Conservation (phyloP, 2,888 invertebrate genomes). For the Temnothorax unifasciatus region DNA sequence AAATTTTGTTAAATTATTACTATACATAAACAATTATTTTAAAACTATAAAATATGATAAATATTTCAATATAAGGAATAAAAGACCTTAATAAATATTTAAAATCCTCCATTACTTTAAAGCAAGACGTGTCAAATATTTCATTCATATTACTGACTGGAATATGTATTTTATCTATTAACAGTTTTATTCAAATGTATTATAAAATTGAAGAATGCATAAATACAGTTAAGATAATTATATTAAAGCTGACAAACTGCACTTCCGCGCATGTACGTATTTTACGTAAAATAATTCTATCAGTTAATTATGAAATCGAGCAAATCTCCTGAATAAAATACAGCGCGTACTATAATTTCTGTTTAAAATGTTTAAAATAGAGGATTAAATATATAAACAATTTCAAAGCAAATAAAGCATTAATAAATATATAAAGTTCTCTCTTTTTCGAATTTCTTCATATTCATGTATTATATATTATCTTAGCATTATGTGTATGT, state of each 20-base stretch:
- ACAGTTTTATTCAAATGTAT: background rate
- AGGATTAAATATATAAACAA: background rate
- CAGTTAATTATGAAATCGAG: background rate
- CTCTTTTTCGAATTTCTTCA: background rate
- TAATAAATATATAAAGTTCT: background rate
- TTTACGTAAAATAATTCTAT: constrained; percentile 1
- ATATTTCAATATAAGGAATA: background rate
- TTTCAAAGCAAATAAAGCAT: background rate
- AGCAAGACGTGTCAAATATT: too few species aligned
- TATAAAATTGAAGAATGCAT: background rate
- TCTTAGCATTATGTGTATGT: too few species aligned
- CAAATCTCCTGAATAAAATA: background rate
- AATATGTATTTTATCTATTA: background rate
- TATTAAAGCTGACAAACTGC: background rate
- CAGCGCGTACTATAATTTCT: background rate
- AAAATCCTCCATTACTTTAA: too few species aligned
- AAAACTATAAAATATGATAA: background rate
- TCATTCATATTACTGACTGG: background rate
- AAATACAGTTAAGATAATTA: background rate
- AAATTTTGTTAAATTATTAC: background rate
- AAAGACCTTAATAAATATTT: background rate
- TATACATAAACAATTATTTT: background rate
- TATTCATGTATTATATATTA: background rate
- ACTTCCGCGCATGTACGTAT: background rate
- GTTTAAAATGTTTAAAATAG: background rate